Evolutionary conservation across 2,888 invertebrate species (phyloP), one percentile per base, ranked within the genome.

Genomic region (Ophioninae sp.): DNA sequence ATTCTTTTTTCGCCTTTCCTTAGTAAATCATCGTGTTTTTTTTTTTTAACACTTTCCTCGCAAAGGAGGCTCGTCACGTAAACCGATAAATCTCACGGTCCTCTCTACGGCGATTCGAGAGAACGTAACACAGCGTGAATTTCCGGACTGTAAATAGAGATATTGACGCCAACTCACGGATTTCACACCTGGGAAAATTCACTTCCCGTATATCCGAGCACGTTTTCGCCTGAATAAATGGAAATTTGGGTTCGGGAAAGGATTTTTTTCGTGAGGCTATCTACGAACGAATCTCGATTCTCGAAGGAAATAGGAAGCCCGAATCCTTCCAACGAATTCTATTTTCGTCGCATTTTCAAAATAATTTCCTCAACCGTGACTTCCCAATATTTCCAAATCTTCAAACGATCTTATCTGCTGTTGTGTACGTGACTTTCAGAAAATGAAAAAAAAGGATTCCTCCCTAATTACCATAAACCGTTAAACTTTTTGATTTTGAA

Each of bases 61-160:
- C 41, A 69, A 20, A 10, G 20, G 13, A 74, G 51, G 56, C 59
- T 22, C 30, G 76, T 77, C 83, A 80, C 72, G 79, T 68, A 73
- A 51, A 39, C 64, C 68, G 56, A 37, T 58, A 76, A 83, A 58
- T 39, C 41, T 77, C 77, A 69, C 58, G 81, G 76, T 51, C 59
- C 59, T 41, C 10, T 74, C 13, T 17, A 64, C 65, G 65, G 67
- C 76, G 67, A 67, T 82, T 75, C 20, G 67, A 61, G 61, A 56
- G 59, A 56, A 74, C 76, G 68, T 58, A 81, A 83, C 80, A 67
- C 80, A 69, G 80, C 80, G 76, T 69, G 83, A 77, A 77, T 76
- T 76, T 83, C 83, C 80, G 68, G 77, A 59, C 39, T 61, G 22
- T 77, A 74, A 83, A 80, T 67, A 58, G 56, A 69, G 8, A 64